Conservation (phyloP, 2,797 vertebrate genomes). For the Dermochelys coriacea region DNA sequence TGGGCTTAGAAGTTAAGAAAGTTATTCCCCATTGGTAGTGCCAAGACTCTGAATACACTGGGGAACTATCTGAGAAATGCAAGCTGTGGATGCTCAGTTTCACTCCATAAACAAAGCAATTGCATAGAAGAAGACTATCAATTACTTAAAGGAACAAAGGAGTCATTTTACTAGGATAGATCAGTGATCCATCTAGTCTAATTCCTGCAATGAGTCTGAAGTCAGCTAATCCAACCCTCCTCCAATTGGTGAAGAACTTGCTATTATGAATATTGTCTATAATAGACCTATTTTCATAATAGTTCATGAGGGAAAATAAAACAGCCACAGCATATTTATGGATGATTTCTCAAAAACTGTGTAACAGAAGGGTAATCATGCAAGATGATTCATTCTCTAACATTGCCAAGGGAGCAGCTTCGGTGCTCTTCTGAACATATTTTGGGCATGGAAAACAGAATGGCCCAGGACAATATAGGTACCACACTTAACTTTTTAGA, state of each 20-base stretch:
- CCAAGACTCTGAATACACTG: not conserved
- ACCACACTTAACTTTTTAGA: not conserved
- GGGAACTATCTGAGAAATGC: not conserved
- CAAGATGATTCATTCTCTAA: not conserved
- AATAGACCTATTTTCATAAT: not conserved
- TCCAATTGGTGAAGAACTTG: not conserved
- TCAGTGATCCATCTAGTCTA: not conserved
- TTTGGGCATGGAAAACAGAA: not conserved
- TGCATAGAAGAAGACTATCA: not conserved
- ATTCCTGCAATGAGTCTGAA: not conserved
- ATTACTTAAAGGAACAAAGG: not conserved
- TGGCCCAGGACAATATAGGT: not conserved
- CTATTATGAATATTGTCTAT: not conserved
- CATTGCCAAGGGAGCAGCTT: not conserved
- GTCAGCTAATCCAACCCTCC: not conserved
- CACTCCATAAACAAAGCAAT: not conserved
- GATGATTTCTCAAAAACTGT: not conserved
- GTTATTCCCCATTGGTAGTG: not conserved
- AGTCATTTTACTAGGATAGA: not conserved
- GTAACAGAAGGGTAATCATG: not conserved
- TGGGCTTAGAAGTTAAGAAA: accelerated
- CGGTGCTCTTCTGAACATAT: not conserved
- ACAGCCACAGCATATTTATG: not conserved
- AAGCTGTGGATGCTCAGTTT: not conserved
- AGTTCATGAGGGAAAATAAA: not conserved